Conservation (phyloP, 2,797 vertebrate species). For the Oryzias sinensis region DNA sequence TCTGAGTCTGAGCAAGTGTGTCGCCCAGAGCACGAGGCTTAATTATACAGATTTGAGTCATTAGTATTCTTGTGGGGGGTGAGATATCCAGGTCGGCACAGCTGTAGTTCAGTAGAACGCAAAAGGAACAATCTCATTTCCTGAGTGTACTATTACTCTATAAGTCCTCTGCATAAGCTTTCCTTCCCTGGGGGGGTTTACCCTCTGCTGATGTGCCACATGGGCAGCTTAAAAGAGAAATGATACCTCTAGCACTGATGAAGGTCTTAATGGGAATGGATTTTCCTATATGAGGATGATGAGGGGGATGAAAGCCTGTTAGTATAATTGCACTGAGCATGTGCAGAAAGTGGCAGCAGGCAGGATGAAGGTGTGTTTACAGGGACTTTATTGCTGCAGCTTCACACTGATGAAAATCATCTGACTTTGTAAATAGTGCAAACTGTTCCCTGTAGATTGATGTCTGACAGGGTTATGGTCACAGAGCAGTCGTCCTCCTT, state of each 20-base stretch:
- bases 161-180: slow-evolving; percentile 1
- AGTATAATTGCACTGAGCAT: slow-evolving; percentile 9
- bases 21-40: background rate
- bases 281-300: slow-evolving; percentile 12
- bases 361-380: too few relatives aligned
- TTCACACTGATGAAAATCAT: too few relatives aligned
- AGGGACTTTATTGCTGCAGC: too few relatives aligned
- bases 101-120: background rate
- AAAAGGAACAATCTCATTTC: slow-evolving; percentile 15
- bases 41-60: background rate
- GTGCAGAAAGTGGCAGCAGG: slow-evolving; percentile 1
- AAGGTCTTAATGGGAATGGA: slow-evolving; percentile 33
- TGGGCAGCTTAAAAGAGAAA: slow-evolving; percentile 28
- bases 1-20: background rate
- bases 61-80: slow-evolving; percentile 14
- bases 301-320: slow-evolving; percentile 13
- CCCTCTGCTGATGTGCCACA: slow-evolving; percentile 10
- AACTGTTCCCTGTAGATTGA: too few relatives aligned
- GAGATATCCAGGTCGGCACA: slow-evolving; percentile 5
- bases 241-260: slow-evolving; percentile 26
- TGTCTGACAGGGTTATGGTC: too few relatives aligned
- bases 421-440: too few relatives aligned
- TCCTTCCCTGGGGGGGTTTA: background rate
- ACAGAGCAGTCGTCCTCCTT: too few relatives aligned
- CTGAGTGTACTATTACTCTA: background rate